Evolutionary conservation across 2,797 vertebrate genomes (phyloP).

Genomic region (Coilia nasus): DNA sequence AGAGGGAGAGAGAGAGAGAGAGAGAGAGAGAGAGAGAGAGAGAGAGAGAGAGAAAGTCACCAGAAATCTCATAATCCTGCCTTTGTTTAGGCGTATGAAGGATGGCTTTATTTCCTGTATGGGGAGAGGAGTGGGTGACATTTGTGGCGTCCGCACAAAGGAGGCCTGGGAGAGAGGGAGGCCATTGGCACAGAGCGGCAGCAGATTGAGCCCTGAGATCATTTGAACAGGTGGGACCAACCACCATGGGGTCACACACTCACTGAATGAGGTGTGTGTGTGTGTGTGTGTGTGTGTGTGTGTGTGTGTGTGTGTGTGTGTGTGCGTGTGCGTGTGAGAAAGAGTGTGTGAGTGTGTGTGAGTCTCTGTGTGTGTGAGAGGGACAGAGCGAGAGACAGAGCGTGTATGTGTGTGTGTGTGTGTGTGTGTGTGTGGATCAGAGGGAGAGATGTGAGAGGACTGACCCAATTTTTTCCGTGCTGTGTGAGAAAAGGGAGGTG

Average conservation of each 20-base stretch:
- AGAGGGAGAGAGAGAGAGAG: not conserved
- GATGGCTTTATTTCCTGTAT: slow-evolving; percentile 20
- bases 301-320: not conserved
- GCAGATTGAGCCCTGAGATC: slow-evolving; percentile 14
- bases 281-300: not conserved
- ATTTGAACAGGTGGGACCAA: not conserved
- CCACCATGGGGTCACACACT: slow-evolving; percentile 12
- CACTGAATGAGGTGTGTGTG: not conserved
- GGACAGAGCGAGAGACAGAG: not conserved
- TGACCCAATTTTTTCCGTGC: slow-evolving; percentile 14
- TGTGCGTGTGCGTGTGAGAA: too few relatives aligned
- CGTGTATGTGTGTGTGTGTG: not conserved
- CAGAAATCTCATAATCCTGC: not conserved
- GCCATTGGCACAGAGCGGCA: not conserved
- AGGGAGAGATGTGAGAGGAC: not conserved
- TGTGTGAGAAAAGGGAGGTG: not conserved
- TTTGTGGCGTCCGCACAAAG: not conserved
- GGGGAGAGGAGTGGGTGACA: not conserved
- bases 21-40: not conserved
- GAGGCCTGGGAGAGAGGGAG: not conserved
- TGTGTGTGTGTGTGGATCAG: not conserved
- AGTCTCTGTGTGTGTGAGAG: not conserved
- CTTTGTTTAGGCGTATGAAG: slow-evolving; percentile 23
- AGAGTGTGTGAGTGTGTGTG: too few relatives aligned
- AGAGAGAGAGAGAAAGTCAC: not conserved